Percentiles rank a stretch among this genome's conserved stretches.
Evolutionary conservation across 1,140 invertebrate species (phyloP).

Genomic region (Portunus trituberculatus): DNA sequence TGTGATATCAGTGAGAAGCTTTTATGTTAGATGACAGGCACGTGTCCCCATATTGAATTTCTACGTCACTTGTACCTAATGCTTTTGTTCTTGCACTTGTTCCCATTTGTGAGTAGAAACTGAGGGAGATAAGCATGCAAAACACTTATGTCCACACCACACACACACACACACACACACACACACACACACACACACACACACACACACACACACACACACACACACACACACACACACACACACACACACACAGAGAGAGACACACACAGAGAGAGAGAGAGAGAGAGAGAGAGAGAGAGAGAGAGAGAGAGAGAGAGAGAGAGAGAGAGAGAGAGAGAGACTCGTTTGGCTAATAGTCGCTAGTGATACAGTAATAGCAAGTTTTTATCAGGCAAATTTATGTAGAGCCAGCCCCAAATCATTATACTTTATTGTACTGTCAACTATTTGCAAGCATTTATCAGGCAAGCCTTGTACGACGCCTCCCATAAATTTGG

Average conservation of each 20-base stretch:
- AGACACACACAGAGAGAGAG: background rate
- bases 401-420: background rate
- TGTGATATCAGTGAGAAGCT: background rate
- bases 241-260: conserved; percentile 52
- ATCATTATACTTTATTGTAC: background rate
- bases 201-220: conserved; percentile 58
- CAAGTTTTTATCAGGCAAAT: conserved; percentile 23
- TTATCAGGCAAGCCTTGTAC: background rate
- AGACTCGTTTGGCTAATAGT: background rate
- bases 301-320: too few species aligned
- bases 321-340: too few species aligned
- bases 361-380: background rate
- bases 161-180: conserved; percentile 50
- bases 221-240: conserved; percentile 53
- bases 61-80: background rate
- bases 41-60: background rate
- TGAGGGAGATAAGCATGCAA: background rate
- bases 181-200: conserved; percentile 54
- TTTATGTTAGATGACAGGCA: background rate
- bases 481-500: background rate
- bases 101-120: background rate
- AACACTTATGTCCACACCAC: background rate
- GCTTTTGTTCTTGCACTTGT: background rate
- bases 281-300: too few species aligned
- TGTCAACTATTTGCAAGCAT: conserved; percentile 10